Percentiles rank a stretch among this genome's conserved stretches.
These are phyloP conservation scores for Proterorhinus semilunaris DNA, from an alignment of 2,113 vertebrate species.

Conservation along the genomic window DNA sequence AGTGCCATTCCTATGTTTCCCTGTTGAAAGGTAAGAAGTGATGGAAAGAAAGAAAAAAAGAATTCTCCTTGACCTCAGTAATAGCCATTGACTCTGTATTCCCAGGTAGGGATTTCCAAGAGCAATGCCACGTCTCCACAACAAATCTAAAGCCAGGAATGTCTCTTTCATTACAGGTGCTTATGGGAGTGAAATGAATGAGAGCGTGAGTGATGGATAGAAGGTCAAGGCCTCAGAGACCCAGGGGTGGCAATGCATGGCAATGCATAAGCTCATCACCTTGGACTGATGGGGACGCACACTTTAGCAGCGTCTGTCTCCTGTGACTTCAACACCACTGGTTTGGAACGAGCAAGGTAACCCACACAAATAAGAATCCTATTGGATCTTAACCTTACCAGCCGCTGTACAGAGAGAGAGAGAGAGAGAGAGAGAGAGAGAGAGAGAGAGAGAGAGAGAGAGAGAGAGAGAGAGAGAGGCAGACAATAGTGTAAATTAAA, in stretches of 20 bases:
- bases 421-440: too few relatives aligned
- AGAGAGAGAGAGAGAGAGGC: too few relatives aligned
- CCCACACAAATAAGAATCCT: too few relatives aligned
- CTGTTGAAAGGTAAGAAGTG: slow-evolving; percentile 51
- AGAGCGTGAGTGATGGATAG: slow-evolving; percentile 80
- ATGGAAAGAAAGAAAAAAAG: slow-evolving; percentile 18
- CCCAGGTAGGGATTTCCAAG: slow-evolving; percentile 25
- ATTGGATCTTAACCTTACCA: too few relatives aligned
- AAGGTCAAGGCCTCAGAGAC: slow-evolving; percentile 79
- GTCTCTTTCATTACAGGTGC: slow-evolving; percentile 81
- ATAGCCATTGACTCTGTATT: slow-evolving; percentile 38
- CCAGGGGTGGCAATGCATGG: slow-evolving; percentile 83
- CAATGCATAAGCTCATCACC: slow-evolving; percentile 90
- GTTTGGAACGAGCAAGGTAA: neutral
- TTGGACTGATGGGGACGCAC: slow-evolving; percentile 72
- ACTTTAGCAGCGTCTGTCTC: slow-evolving; percentile 42
- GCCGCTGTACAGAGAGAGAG: too few relatives aligned
- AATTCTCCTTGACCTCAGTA: slow-evolving; percentile 50
- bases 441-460: too few relatives aligned
- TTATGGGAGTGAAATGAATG: slow-evolving; percentile 92
- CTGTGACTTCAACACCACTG: slow-evolving; percentile 61
- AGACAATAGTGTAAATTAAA: too few relatives aligned
- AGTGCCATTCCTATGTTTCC: slow-evolving; percentile 38
- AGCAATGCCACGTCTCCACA: slow-evolving; percentile 68
- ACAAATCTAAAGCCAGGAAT: slow-evolving; percentile 75